Evolutionary conservation across 2,113 vertebrate species (phyloP).

Genomic region (Zootoca vivipara): DNA sequence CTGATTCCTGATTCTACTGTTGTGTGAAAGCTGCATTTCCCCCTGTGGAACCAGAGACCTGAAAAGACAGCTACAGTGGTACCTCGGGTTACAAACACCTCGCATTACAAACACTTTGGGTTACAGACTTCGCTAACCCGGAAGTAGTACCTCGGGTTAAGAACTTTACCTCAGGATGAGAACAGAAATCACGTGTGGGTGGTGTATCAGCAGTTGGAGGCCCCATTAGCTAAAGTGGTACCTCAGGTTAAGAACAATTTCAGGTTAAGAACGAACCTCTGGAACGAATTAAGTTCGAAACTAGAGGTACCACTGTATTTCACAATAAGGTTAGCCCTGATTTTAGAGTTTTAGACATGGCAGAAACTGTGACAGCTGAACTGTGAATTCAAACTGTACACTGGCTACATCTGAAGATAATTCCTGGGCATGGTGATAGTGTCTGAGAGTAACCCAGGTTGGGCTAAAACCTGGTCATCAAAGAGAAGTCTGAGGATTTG

Average conservation of each 20-base stretch:
- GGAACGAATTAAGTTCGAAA: too few relatives aligned
- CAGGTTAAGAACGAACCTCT: too few relatives aligned
- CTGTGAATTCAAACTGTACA: not conserved
- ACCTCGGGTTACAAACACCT: not conserved
- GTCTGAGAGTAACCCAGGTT: not conserved
- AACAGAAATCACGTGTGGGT: too few relatives aligned
- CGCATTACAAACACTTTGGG: too few relatives aligned
- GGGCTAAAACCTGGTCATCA: not conserved
- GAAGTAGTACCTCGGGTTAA: too few relatives aligned
- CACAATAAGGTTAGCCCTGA: not conserved
- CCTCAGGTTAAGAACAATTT: too few relatives aligned
- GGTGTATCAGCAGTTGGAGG: too few relatives aligned
- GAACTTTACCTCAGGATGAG: too few relatives aligned
- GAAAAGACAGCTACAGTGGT: not conserved
- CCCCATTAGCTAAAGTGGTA: too few relatives aligned
- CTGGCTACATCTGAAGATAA: not conserved
- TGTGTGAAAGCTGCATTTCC: not conserved
- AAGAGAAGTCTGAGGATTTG: not conserved
- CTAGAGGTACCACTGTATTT: too few relatives aligned
- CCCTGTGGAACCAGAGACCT: not conserved
- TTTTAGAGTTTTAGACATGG: not conserved
- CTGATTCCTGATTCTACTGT: not conserved
- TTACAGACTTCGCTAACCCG: too few relatives aligned
- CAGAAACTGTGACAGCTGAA: not conserved
- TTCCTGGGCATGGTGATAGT: not conserved